Base-by-base conservation (phyloP, 2,797 vertebrate genomes). In the Leptoclinus maculatus region DNA sequence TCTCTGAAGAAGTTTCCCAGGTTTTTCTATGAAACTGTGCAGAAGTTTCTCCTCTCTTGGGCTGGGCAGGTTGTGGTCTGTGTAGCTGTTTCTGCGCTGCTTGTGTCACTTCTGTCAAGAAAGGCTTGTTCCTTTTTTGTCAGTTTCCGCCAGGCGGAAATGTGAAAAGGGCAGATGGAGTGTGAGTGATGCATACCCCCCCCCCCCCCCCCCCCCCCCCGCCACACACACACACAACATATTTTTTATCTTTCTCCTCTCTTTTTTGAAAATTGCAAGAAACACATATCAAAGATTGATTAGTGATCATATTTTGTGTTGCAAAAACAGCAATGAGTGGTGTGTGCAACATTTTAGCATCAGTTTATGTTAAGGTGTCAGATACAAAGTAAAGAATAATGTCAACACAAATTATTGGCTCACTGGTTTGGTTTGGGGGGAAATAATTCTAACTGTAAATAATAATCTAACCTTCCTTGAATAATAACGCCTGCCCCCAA, bases 91-190 rank as follows among this genome's bases (percentile, higher is more conserved):
- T 62, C 63, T 66, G 53, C 29, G 69, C 47, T 49, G 63, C 71
- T 78, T 87, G 76, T 84, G 87, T 87, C 65, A 88, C 71, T 74
- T 71, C 74, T 91, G 71, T 90, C 81, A 84, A 88, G 66, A 81
- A 82, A 83, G 47, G 72, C 84, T 91, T 83, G 93, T 95, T 95
- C 93, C 92, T 91, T 92, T 94, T 91, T 88, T 92, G 88, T 93
- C 89, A 85, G 87, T 87, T 95, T 95, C 93, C 92, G 92, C 75
- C 77, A 81, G 86, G 90, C 93, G 92, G 93, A 95, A 94, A 86
- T 92, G 87, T 89, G 70, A 89, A 85, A 87, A 82, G 38, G 29
- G 69, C 81, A 79, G 64, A n/a, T 74, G 49, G 25, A 65, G 29
- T 75, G 60, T 65, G 62, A 74, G 49, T 66, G 66, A 49, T 63